phyloP scores from a whole-genome alignment of 1,140 invertebrate genomes.

The Dendroctonus ponderosae region DNA sequence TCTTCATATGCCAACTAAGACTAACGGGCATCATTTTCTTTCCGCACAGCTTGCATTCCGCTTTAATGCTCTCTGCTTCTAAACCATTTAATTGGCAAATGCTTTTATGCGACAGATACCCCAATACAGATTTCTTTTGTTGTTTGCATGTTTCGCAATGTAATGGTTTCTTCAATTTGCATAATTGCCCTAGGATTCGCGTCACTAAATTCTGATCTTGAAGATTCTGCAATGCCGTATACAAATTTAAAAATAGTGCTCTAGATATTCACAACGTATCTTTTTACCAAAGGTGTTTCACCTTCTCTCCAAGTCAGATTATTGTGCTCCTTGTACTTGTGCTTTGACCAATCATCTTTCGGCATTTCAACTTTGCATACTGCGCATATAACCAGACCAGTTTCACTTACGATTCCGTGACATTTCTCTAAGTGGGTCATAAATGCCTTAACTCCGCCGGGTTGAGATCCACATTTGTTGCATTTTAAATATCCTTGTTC shows the following conservation, averaged over 20 bases:
- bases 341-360: conserved; percentile 37
- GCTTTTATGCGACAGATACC: conserved; percentile 63
- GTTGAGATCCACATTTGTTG: conserved; percentile 17
- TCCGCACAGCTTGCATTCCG: conserved; percentile 57
- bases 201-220: conserved; percentile 40
- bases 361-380: conserved; percentile 40
- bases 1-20: conserved; percentile 45
- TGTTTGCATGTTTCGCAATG: conserved; percentile 59
- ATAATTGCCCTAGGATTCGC: conserved; percentile 39
- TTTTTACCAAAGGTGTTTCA: conserved; percentile 42
- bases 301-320: conserved; percentile 45
- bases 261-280: conserved; percentile 6
- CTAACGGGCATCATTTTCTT: conserved; percentile 60
- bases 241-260: conserved; percentile 14
- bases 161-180: conserved; percentile 50
- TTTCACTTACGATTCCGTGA: conserved; percentile 10
- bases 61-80: conserved; percentile 56
- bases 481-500: conserved; percentile 22
- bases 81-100: conserved; percentile 61
- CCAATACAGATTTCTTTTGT: conserved; percentile 57
- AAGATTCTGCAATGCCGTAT: conserved; percentile 45
- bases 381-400: conserved; percentile 38
- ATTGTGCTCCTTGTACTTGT: conserved; percentile 43
- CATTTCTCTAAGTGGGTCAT: conserved; percentile 29
- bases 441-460: conserved; percentile 9